Evolutionary conservation across 2,113 vertebrate species (phyloP).

Genomic region (Phylloscopus whistleri): DNA sequence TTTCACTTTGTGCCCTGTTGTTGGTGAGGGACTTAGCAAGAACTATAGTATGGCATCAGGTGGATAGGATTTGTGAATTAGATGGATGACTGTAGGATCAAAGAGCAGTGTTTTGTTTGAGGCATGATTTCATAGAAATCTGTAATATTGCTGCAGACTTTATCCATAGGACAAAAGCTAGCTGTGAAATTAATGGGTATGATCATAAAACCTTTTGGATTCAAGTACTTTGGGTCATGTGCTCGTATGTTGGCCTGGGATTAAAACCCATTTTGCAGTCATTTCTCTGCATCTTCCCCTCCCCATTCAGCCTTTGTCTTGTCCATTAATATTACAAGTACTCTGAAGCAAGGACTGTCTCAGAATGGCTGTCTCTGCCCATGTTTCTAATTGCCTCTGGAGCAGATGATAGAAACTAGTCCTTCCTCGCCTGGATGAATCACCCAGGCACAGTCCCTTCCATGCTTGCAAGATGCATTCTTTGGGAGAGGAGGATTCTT

Average conservation of each 20-base stretch:
- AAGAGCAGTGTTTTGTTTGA: neutral
- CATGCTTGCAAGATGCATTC: neutral
- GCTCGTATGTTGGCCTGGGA: accelerated
- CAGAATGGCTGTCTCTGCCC: neutral
- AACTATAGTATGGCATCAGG: neutral
- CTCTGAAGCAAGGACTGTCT: neutral
- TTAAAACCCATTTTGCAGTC: neutral
- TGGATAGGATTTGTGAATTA: neutral
- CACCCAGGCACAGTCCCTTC: neutral
- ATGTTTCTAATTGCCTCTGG: constrained; percentile 17
- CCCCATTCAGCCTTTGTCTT: neutral
- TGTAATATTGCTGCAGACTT: neutral
- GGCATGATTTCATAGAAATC: neutral
- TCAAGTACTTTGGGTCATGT: neutral
- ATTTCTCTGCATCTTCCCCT: neutral
- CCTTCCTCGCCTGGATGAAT: neutral
- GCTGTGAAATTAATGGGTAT: neutral
- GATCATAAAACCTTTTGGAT: neutral
- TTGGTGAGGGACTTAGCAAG: neutral
- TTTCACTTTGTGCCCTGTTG: neutral
- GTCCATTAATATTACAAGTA: neutral
- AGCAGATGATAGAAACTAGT: neutral
- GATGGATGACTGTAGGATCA: neutral
- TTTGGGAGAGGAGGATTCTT: constrained; percentile 12
- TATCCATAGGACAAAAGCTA: neutral